Base-by-base conservation (phyloP, 2,113 vertebrate species). In the Conger conger region DNA sequence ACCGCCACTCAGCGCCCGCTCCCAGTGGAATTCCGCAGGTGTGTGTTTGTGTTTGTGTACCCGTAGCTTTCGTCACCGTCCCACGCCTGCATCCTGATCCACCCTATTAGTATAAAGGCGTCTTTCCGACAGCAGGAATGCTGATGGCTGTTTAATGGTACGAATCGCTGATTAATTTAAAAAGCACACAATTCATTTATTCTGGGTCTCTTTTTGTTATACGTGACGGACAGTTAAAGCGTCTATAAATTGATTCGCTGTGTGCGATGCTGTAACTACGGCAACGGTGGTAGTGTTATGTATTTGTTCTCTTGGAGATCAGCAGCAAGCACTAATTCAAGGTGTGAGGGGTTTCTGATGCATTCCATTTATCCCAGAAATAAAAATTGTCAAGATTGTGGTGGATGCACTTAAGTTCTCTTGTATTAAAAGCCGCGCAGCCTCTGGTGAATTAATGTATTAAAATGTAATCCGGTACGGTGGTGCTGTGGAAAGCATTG, bases 231-330 rank as follows among this genome's bases (percentile, higher is more conserved):
- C n/a, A 73, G 11, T 79, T 79, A 88, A 40, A 82, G 27, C 30
- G 16, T 63, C 85, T 86, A 86, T 83, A 87, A 42, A 86, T 90
- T 83, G 81, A 53, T 30, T n/a, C 27, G 33, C n/a, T 33, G 27
- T 33, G n/a, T n/a, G n/a, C n/a, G n/a, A 73, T 3, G n/a, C 2
- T 33, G n/a, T 33, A 73, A 27, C 27, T 30, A 13, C 1, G 68
- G n/a, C 15, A 30, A 33, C 68, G 6, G n/a, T 13, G 5, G 68
- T 33, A 11, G 30, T n/a, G 27, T 68, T 3, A 15, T 73, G 13
- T 73, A 33, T 73, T 73, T 73, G 1, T 3, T 63, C 18, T 23
- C 57, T 63, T 63, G 57, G n/a, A 73, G 68, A 73, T 33, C n/a
- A 30, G 9, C n/a, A 13, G 68, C 68, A 73, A 33, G n/a, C 6